Base-by-base conservation (phyloP, 2,888 invertebrate species). In the Dryadula phaetusa region DNA sequence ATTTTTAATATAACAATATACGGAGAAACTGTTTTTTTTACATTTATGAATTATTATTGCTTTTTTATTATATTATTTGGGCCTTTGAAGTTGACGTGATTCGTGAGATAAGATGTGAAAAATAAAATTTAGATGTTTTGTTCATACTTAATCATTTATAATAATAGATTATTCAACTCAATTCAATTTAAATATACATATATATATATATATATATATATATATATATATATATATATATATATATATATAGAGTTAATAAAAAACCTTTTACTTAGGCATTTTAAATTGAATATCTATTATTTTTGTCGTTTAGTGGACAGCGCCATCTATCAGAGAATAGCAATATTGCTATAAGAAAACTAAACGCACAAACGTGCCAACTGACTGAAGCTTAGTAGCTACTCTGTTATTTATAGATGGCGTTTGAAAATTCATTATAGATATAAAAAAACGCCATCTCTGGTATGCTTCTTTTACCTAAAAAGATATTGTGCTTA, bases 311-410 rank as follows among this genome's bases (percentile, higher is more conserved):
- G n/a, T n/a, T 22, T 22, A 22, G 0, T 28, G 8, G 4, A 52
- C 52, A 16, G 4, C 52, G 52, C 52, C 52, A 52, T 32, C 52
- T 52, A 32, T 52, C 10, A 4, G 10, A 28, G 28, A 52, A 28
- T 16, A 28, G 10, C 28, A 18, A 12, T 32, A 16, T 10, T 32
- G 16, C 7, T 49, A n/a, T 25, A 7, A 49, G 25, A 49, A n/a
- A 1, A 28, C n/a, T 25, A 1, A 52, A n/a, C 14, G 49, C 6
- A 6, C 8, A 2, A 49, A n/a, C 8, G 22, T 20, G n/a, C n/a
- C n/a, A n/a, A 25, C 22, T 47, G 4, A 22, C n/a, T 49, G 49
- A 22, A 25, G 2, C 7, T 25, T 2, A n/a, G 7, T 3, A 6
- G 8, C 1, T n/a, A 28, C 28, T 14, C 37, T 37, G 3, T 6